Evolutionary conservation across 2,888 invertebrate genomes (phyloP).

Genomic region (Amorpha juglandis): DNA sequence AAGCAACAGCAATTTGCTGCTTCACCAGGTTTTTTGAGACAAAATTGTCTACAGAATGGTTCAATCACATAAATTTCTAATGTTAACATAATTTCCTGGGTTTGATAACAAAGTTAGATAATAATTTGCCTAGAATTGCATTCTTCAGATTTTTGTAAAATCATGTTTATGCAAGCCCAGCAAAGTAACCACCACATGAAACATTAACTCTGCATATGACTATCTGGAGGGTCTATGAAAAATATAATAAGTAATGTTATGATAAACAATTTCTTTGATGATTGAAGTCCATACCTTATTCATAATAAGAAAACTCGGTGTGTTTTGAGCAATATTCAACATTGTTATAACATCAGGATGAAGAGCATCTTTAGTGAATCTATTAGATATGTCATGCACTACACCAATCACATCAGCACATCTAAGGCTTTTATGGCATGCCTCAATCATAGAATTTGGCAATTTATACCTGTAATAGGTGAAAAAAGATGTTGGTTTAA

Average conservation of each 20-base stretch:
- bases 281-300: constrained; percentile 91
- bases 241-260: background rate
- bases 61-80: too few relatives aligned
- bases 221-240: background rate
- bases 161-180: too few relatives aligned
- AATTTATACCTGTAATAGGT: constrained; percentile 64
- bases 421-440: constrained; percentile 85
- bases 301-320: constrained; percentile 90
- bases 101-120: too few relatives aligned
- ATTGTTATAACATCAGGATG: constrained; percentile 88
- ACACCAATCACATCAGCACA: constrained; percentile 93
- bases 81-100: too few relatives aligned
- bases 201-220: too few relatives aligned
- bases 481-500: background rate
- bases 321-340: constrained; percentile 84
- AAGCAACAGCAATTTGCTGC: too few relatives aligned
- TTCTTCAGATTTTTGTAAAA: too few relatives aligned
- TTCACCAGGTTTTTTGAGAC: too few relatives aligned
- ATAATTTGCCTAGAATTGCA: too few relatives aligned
- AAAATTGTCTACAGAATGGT: too few relatives aligned
- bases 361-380: constrained; percentile 87
- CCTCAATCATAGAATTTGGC: constrained; percentile 71
- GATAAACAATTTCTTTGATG: background rate
- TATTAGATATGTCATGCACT: constrained; percentile 92
- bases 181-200: too few relatives aligned